Percentiles rank a stretch among this genome's conserved stretches.
These are phyloP conservation scores for Leptinotarsa haldemani DNA, from an alignment of 2,888 invertebrate species.

Conservation along the genomic window DNA sequence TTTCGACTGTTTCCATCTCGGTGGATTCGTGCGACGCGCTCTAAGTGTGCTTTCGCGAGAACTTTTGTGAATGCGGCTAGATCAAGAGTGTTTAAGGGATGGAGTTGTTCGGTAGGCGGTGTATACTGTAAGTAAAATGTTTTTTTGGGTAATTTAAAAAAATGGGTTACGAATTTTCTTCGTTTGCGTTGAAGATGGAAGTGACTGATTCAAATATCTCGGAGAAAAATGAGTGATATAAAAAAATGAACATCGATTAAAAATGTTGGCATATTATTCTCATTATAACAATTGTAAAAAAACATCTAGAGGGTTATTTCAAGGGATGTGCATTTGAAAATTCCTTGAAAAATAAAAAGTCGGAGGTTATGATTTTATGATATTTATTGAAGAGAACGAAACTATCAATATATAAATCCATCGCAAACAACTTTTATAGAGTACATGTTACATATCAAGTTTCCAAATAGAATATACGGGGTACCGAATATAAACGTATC, in stretches of 20 bases:
- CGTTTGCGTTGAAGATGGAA: background rate
- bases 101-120: conserved; percentile 37
- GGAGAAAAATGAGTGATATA: background rate
- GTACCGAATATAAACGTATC: too few species aligned
- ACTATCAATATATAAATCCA: too few species aligned
- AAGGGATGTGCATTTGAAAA: background rate
- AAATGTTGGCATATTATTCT: too few species aligned
- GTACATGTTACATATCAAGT: too few species aligned
- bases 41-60: conserved; percentile 1
- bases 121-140: conserved; percentile 35
- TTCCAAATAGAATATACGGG: too few species aligned
- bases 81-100: conserved; percentile 25
- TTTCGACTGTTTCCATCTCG: background rate
- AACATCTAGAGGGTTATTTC: too few species aligned
- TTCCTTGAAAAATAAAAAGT: background rate
- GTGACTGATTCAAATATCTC: background rate
- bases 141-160: conserved; percentile 1
- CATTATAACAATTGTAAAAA: too few species aligned
- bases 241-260: too few species aligned
- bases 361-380: background rate
- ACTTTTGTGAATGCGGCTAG: conserved; percentile 21
- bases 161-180: background rate
- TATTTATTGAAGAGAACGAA: too few species aligned
- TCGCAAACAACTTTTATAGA: too few species aligned
- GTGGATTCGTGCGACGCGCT: conserved; percentile 6